Percentiles rank a stretch among this genome's conserved stretches.
Conservation (phyloP, 2,797 vertebrate species). For the Okamejei kenojei region DNA sequence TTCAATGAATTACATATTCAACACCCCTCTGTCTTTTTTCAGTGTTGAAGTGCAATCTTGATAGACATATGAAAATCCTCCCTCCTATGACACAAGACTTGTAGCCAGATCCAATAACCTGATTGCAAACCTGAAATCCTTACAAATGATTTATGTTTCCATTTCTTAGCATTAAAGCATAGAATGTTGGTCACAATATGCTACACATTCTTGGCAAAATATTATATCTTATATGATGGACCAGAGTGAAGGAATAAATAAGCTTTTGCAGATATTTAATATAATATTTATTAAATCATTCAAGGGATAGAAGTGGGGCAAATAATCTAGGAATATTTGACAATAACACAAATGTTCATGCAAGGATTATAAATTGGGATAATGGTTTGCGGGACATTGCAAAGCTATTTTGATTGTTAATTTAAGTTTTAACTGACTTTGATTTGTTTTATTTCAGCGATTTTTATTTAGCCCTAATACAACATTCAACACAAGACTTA, state of each 20-base stretch:
- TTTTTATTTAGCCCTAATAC: background rate
- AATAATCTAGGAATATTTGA: background rate
- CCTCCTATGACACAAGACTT: background rate
- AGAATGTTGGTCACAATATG: background rate
- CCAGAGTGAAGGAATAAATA: background rate
- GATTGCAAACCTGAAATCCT: background rate
- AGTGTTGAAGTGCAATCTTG: background rate
- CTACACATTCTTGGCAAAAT: background rate
- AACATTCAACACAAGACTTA: background rate
- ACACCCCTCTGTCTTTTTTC: background rate
- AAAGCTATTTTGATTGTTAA: background rate
- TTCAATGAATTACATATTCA: background rate
- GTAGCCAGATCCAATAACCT: background rate
- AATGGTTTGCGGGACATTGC: background rate
- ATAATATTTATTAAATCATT: background rate
- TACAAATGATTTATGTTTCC: constrained; percentile 16
- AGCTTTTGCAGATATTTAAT: background rate
- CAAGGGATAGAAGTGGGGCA: background rate
- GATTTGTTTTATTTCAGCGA: background rate
- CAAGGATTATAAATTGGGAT: background rate
- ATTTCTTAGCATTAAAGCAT: background rate
- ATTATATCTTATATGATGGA: background rate
- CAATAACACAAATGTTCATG: background rate
- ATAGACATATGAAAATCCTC: background rate
- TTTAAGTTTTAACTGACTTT: background rate